These are phyloP conservation scores for Sycophaga agraensis DNA, from an alignment of 1,140 invertebrate species.

Conservation along the genomic window DNA sequence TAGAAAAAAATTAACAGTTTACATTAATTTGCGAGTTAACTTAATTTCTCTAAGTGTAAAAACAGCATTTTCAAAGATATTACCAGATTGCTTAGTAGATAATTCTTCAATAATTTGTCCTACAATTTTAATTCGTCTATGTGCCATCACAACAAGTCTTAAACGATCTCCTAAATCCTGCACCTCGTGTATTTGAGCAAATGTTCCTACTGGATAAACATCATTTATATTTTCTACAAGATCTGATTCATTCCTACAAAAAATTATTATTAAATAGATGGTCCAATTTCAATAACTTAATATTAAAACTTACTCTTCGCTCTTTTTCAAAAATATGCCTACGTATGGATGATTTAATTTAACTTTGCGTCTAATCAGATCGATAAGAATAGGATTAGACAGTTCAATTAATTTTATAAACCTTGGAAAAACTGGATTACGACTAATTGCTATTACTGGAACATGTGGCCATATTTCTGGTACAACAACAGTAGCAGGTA, in stretches of 20 bases:
- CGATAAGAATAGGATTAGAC: constrained; percentile 83
- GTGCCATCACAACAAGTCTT: constrained; percentile 90
- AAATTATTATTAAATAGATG: constrained; percentile 1
- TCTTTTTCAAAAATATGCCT: constrained; percentile 95
- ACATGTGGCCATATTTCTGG: constrained; percentile 96
- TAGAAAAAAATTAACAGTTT: too few relatives aligned
- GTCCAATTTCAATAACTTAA: not conserved
- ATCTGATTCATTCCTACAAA: constrained; percentile 77
- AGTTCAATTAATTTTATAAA: constrained; percentile 98
- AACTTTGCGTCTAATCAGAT: constrained; percentile 91
- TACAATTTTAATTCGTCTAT: constrained; percentile 82
- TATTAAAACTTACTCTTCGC: constrained; percentile 71
- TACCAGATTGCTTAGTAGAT: constrained; percentile 47
- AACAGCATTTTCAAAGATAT: constrained; percentile 16
- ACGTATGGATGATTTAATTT: constrained; percentile 96
- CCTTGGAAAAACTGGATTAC: constrained; percentile 95
- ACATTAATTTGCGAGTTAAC: too few relatives aligned
- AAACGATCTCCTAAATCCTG: constrained; percentile 93
- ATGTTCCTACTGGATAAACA: constrained; percentile 90
- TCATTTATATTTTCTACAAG: constrained; percentile 84
- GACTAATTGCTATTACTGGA: constrained; percentile 89
- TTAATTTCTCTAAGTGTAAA: too few relatives aligned
- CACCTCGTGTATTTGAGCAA: constrained; percentile 97
- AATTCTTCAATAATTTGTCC: constrained; percentile 73
- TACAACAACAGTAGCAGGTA: constrained; percentile 89